Evolutionary conservation across 2,797 vertebrate species (phyloP), one percentile per base, ranked within the genome.

Genomic region (Sebastes paucispinis): DNA sequence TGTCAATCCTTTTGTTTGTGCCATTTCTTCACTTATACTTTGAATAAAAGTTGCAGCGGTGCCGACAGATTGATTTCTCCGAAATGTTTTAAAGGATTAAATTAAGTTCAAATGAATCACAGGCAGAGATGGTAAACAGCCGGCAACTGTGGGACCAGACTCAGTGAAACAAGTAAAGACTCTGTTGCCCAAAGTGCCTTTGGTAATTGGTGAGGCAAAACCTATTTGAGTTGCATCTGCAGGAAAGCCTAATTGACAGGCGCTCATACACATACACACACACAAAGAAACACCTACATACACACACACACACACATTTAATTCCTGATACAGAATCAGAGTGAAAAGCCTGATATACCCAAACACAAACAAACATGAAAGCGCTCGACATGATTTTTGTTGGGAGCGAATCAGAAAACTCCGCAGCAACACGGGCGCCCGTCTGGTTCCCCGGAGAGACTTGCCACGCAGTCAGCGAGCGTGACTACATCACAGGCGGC

Each of bases 301-400:
- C 27, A 52, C 10, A 52, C 36, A 59, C 63, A 68, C 52, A 29
- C 24, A 76, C 27, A 67, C 66, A 36, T 39, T 64, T 84, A 71
- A 75, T 69, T 71, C 52, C 57, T 69, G 64, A 80, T 63, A 69
- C 60, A 67, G 69, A 88, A 76, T 69, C 36, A 73, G 62, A 84
- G 79, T 60, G 32, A 74, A 59, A 64, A n/a, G 73, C 25, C 12
- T 43, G 62, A 73, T 22, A 31, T 8, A 69, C 32, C 27, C 65
- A 74, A 65, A 79, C 68, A 87, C 69, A 90, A 80, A 85, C 86
- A 88, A 77, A 89, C 80, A 85, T 81, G 63, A 87, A 90, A 76
- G 75, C 6, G 18, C 79, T 82, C 66, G 0, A 77, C 70, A 11
- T 69, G 78, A 65, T 71, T 75, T 80, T 76, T 9, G 3, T 50